A percentile compares a stretch with the other conserved stretches of the same genome.
phyloP scores from a whole-genome alignment of 2,888 invertebrate genomes.

The Phragmatobia fuliginosa region DNA sequence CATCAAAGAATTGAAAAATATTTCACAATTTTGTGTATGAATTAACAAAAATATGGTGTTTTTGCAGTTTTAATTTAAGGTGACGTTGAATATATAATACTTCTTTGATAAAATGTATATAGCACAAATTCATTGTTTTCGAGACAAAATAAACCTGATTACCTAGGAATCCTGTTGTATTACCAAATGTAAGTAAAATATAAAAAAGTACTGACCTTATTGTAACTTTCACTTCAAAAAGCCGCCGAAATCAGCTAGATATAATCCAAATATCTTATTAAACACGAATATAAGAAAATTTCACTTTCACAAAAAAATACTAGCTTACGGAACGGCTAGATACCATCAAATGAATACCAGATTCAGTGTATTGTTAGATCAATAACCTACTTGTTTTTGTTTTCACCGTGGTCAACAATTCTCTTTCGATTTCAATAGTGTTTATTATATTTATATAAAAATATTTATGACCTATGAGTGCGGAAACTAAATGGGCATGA shows the following conservation, averaged over 20 bases:
- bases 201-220: background rate
- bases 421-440: slow-evolving; percentile 9
- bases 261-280: background rate
- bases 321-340: background rate
- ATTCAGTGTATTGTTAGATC: slow-evolving; percentile 7
- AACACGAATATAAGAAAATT: background rate
- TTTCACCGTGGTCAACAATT: background rate
- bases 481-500: background rate
- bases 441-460: background rate
- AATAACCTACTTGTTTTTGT: slow-evolving; percentile 11
- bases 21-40: too few species aligned
- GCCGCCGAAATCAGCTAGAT: background rate
- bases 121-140: background rate
- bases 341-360: background rate
- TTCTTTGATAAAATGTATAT: background rate
- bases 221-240: background rate
- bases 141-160: background rate
- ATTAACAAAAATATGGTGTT: too few species aligned
- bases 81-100: background rate
- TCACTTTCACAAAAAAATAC: background rate
- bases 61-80: background rate
- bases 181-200: background rate
- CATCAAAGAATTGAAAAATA: too few species aligned
- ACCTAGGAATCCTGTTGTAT: background rate
- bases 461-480: slow-evolving; percentile 8